Conservation (phyloP, 2,113 vertebrate species). For the Laticauda laticaudata region DNA sequence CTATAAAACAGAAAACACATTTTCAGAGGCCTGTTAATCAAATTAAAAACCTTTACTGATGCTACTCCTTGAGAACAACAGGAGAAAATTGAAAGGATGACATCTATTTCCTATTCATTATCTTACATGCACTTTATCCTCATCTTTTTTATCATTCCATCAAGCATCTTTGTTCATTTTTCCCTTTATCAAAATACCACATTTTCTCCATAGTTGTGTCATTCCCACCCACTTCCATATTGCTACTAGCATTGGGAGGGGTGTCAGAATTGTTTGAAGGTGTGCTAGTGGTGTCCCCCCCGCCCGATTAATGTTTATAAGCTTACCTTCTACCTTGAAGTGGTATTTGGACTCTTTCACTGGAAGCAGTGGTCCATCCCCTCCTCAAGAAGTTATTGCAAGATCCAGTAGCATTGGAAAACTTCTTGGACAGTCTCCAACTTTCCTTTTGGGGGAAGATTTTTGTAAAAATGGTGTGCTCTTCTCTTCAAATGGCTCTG, state of each 20-base stretch:
- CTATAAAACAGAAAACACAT: constrained; percentile 1
- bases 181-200: not conserved
- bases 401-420: not conserved
- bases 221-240: not conserved
- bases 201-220: not conserved
- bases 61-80: not conserved
- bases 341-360: not conserved
- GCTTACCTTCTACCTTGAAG: not conserved
- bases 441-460: not conserved
- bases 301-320: not conserved
- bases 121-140: not conserved
- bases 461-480: not conserved
- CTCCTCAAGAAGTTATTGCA: not conserved
- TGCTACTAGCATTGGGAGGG: not conserved
- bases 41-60: not conserved
- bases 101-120: not conserved
- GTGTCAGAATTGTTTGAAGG: not conserved
- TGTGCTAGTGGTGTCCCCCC: not conserved
- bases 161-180: not conserved
- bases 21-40: not conserved
- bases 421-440: not conserved
- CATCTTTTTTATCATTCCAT: not conserved
- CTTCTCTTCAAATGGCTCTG: not conserved
- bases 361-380: not conserved
- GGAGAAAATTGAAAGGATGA: not conserved